Evolutionary conservation across 2,888 invertebrate genomes (phyloP).

Genomic region (Lepidocyrtinus sp.): DNA sequence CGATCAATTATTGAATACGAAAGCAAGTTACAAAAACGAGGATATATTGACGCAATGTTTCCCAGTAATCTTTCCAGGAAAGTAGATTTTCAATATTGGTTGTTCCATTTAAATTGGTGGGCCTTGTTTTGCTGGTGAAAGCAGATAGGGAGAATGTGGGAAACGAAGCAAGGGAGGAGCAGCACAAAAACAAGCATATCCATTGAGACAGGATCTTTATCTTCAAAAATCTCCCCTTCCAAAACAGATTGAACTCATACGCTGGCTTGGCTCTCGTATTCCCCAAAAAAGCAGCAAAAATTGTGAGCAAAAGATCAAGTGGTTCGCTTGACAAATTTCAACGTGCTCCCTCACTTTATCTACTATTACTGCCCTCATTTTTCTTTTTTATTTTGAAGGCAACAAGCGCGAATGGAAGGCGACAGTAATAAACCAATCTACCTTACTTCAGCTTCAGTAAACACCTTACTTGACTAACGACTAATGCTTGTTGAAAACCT

Average conservation of each 20-base stretch:
- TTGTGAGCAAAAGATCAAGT: conserved; percentile 16
- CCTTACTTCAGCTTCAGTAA: too few species aligned
- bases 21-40: too few species aligned
- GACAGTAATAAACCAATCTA: conserved; percentile 14
- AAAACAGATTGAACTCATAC: conserved; percentile 45
- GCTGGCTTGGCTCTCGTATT: too few species aligned
- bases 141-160: conserved; percentile 8
- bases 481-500: too few species aligned
- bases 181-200: conserved; percentile 22
- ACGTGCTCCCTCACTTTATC: conserved; percentile 26
- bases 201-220: conserved; percentile 47
- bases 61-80: not conserved
- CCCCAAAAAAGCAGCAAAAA: not conserved
- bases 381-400: not conserved
- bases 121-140: not conserved
- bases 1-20: too few species aligned
- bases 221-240: conserved; percentile 48
- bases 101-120: conserved; percentile 1
- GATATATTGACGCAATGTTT: too few species aligned
- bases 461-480: too few species aligned
- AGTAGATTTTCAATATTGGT: conserved; percentile 9
- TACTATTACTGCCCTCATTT: conserved; percentile 15
- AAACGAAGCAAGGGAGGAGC: conserved; percentile 9
- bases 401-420: not conserved
- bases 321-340: conserved; percentile 49